Base-by-base conservation (phyloP, 2,797 vertebrate species). In the Tolypeutes matacus region DNA sequence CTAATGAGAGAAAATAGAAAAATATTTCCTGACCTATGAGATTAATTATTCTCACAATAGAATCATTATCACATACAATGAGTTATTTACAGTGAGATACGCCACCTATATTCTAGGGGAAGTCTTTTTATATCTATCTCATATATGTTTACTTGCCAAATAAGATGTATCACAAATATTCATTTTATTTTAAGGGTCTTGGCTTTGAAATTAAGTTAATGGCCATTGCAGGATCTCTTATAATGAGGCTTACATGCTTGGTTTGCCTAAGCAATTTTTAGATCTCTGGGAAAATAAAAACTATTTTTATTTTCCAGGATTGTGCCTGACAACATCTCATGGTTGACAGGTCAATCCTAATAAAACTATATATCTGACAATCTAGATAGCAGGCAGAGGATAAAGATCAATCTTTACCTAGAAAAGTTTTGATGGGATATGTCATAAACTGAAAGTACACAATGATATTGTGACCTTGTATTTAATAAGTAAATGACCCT, bases 311-410 rank as follows among this genome's bases (percentile, higher is more conserved):
- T 97, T 97, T 95, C 29, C 53, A 95, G 53, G 34, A 36, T 80
- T 94, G 72, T 96, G 56, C 69, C 7, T 97, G 85, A 93, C 87
- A 78, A 80, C 92, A 29, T 89, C 93, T 89, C 80, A 84, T 81
- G 56, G 60, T 42, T 98, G 93, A 95, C 94, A 96, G 69, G 86
- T 96, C 92, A 98, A 94, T 97, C 70, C 51, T 96, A 95, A 97
- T 96, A 98, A 97, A 97, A 73, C 86, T 94, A 92, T 77, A 62
- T 72, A 87, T 96, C 76, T 97, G 94, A 67, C 93, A 95, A 95
- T 95, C 76, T 96, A 94, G 62, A 89, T 36, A 86, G 75, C 87
- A 95, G 86, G 65, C 39, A 92, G 64, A 97, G 4, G 20, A 53
- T 89, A 77, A 4, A 96, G 81, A 97, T 97, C 86, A 98, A 88